Evolutionary conservation across 37 sponge, comb jelly and placozoan genomes (phyloP).

Genomic region (Ianthella basta): DNA sequence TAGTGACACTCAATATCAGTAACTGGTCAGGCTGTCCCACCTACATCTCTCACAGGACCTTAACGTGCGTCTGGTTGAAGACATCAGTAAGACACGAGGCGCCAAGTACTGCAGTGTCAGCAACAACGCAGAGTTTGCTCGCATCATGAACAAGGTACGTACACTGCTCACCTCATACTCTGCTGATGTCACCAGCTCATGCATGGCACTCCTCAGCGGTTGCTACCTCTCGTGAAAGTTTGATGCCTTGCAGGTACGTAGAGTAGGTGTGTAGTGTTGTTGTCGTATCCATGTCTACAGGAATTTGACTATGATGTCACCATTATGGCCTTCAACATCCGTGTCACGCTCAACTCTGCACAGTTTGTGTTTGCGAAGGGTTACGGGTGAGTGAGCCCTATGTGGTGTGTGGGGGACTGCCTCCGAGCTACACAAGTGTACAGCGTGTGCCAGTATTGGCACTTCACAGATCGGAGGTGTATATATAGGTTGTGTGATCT

Average conservation of each 20-base stretch:
- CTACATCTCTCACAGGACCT: constrained; percentile 31
- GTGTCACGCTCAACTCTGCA: constrained; percentile 12
- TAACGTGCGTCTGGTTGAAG: constrained; percentile 51
- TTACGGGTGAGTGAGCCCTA: constrained; percentile 40
- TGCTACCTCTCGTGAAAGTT: no score
- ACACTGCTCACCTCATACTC: no score
- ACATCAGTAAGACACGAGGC: constrained; percentile 48
- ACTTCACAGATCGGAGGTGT: neutral
- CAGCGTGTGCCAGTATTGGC: neutral
- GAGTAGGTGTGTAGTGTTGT: no score
- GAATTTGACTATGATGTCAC: constrained; percentile 70
- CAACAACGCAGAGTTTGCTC: constrained; percentile 34
- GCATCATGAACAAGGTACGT: constrained; percentile 46
- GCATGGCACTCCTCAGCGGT: no score
- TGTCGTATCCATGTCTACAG: neutral
- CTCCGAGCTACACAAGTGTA: neutral
- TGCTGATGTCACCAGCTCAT: neutral
- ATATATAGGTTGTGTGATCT: no score
- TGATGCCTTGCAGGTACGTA: no score
- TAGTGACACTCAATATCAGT: no score
- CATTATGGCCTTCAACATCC: constrained; percentile 57
- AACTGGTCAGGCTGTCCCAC: no score
- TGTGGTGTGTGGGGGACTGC: neutral
- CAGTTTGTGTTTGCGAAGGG: constrained; percentile 45
- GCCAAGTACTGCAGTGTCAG: constrained; percentile 56